These are phyloP conservation scores for Biston betularia DNA, from an alignment of 2,888 invertebrate species.

Conservation along the genomic window DNA sequence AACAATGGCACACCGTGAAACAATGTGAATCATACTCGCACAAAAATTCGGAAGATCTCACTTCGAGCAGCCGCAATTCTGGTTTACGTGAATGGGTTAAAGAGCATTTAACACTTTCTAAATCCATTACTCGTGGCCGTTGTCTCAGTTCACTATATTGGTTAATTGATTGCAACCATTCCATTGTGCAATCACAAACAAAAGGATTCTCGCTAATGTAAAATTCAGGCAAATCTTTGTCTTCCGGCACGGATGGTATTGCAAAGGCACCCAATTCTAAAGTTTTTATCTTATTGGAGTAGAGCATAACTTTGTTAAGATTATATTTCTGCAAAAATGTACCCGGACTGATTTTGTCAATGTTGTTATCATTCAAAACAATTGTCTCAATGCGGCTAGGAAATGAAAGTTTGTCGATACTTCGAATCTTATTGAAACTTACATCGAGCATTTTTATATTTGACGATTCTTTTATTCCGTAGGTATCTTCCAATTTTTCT, in stretches of 20 bases:
- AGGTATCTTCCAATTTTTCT: slow-evolving; percentile 90
- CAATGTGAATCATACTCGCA: slow-evolving; percentile 94
- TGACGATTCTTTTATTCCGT: slow-evolving; percentile 88
- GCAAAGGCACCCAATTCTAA: slow-evolving; percentile 90
- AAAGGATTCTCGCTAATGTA: slow-evolving; percentile 94
- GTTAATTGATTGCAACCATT: slow-evolving; percentile 93
- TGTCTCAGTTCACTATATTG: slow-evolving; percentile 90
- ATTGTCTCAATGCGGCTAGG: slow-evolving; percentile 91
- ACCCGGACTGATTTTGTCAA: slow-evolving; percentile 89
- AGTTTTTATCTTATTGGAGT: slow-evolving; percentile 90
- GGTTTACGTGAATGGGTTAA: slow-evolving; percentile 89
- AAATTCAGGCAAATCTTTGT: slow-evolving; percentile 91
- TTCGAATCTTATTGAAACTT: slow-evolving; percentile 90
- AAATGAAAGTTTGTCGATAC: slow-evolving; percentile 89
- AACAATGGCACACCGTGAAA: slow-evolving; percentile 95
- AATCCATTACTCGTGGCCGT: slow-evolving; percentile 92
- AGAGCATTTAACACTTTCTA: slow-evolving; percentile 92
- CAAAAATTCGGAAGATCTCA: slow-evolving; percentile 91
- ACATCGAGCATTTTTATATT: slow-evolving; percentile 92
- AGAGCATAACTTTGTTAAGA: slow-evolving; percentile 91
- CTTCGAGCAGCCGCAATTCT: slow-evolving; percentile 88
- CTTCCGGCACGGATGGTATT: slow-evolving; percentile 88
- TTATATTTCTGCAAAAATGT: slow-evolving; percentile 90
- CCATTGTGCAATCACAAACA: slow-evolving; percentile 94
- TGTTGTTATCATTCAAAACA: slow-evolving; percentile 91